Conservation (phyloP, 2,797 vertebrate species). For the Hypotaenidia okinawae region DNA sequence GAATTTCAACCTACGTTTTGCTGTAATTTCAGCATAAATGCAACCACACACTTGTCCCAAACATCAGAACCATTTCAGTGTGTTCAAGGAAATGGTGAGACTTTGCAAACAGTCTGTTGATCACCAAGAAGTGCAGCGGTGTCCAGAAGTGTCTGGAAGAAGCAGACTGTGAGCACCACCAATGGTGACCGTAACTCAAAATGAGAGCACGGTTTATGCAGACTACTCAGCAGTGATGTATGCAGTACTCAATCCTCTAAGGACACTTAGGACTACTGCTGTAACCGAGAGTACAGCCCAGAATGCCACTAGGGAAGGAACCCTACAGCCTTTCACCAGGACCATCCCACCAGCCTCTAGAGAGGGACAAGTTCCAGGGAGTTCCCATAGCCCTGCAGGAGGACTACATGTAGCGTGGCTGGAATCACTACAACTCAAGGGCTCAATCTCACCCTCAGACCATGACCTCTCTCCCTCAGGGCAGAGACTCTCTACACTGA, state of each 20-base stretch:
- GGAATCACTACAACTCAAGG: background rate
- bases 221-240: background rate
- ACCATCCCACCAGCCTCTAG: background rate
- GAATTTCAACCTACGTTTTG: background rate
- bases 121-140: background rate
- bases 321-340: background rate
- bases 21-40: background rate
- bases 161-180: fast-evolving
- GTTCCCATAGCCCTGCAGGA: background rate
- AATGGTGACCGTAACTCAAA: background rate
- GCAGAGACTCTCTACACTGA: background rate
- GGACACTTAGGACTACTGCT: background rate
- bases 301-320: background rate
- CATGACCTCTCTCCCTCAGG: background rate
- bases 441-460: background rate
- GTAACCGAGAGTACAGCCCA: background rate
- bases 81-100: background rate
- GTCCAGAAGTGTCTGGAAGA: background rate
- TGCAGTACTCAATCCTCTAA: background rate
- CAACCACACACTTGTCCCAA: fast-evolving
- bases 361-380: background rate
- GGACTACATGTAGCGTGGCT: background rate
- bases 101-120: background rate
- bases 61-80: background rate
- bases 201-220: background rate